phyloP scores from a whole-genome alignment of 2,888 invertebrate species.

The Xestia c-nigrum region DNA sequence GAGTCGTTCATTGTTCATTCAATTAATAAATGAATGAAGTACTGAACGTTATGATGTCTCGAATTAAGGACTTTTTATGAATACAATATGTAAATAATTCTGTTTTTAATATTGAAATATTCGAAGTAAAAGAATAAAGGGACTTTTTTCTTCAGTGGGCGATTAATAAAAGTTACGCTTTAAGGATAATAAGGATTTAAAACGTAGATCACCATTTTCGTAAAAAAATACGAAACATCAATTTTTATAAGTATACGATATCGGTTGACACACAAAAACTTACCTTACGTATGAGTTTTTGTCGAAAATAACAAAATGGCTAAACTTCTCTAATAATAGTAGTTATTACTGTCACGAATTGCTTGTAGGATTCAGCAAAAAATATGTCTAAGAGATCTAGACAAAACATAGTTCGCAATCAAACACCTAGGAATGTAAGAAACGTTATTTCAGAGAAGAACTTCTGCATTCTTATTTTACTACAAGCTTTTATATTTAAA shows the following conservation, averaged over 20 bases:
- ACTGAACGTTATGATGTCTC: slow-evolving; percentile 60
- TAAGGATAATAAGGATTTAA: too few species aligned
- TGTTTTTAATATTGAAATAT: slow-evolving; percentile 41
- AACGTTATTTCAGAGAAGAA: slow-evolving; percentile 25
- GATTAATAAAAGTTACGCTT: slow-evolving; percentile 10
- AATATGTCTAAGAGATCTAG: slow-evolving; percentile 34
- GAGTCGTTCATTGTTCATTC: slow-evolving; percentile 71
- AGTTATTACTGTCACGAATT: slow-evolving; percentile 44
- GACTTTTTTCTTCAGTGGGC: slow-evolving; percentile 11
- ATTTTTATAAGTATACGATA: slow-evolving; percentile 13
- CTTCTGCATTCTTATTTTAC: slow-evolving; percentile 30
- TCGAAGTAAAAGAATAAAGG: slow-evolving; percentile 18
- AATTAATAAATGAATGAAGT: slow-evolving; percentile 67
- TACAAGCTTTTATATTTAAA: slow-evolving; percentile 45
- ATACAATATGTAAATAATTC: slow-evolving; percentile 54
- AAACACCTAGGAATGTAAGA: slow-evolving; percentile 13
- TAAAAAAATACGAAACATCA: neutral
- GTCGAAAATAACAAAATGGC: slow-evolving; percentile 35
- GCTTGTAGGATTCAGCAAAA: slow-evolving; percentile 38
- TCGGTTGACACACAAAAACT: neutral
- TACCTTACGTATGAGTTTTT: slow-evolving; percentile 15
- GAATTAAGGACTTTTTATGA: slow-evolving; percentile 65
- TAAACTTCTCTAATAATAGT: slow-evolving; percentile 51
- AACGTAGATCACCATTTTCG: neutral
- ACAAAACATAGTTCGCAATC: slow-evolving; percentile 25